Evolutionary conservation across 2,888 invertebrate species (phyloP), one percentile per base, ranked within the genome.

Genomic region (Octonoba sinensis): DNA sequence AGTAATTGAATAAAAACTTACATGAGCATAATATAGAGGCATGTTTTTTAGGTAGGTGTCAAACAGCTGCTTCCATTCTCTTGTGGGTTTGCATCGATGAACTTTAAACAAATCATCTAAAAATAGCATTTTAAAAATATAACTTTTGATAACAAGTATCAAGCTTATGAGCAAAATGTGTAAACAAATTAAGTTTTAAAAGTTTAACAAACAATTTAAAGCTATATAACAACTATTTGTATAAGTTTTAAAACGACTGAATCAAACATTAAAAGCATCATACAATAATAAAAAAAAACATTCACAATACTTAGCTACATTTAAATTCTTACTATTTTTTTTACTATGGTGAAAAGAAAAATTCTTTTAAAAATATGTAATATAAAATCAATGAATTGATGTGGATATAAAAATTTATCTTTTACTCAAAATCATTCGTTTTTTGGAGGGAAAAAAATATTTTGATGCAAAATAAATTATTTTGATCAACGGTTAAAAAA

Each of bases 21-120:
- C 93, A 86, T 92, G 92, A 70, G 93, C 93, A 89, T 99, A 99
- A 89, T 99, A 99, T 4, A 95, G 93, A 15, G 99, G 99, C 92
- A 99, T 95, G n/a, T 95, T 94, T 86, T 96, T 93, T 86, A 98
- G 92, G 87, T 99, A 99, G 88, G 94, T 94, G 86, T 96, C 95
- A 89, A 99, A 97, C 84, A 95, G 94, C 74, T 93, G 92, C 87
- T 96, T 92, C 95, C 98, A 97, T 88, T 97, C 96, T 65, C 93
- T 93, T 15, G 95, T 94, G 6, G 96, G 96, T 89, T 97, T 98
- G 89, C 95, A 92, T 70, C 96, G 92, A 88, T 96, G 96, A 84
- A 96, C 93, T 90, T 97, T 96, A 88, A 96, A 95, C 73, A 98
- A 89, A 87, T 99, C 98, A 87, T 97, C 97, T 89, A 86, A 15